Evolutionary conservation across 2,888 invertebrate genomes (phyloP), one percentile per base, ranked within the genome.

Genomic region (Hydropsyche betteni): DNA sequence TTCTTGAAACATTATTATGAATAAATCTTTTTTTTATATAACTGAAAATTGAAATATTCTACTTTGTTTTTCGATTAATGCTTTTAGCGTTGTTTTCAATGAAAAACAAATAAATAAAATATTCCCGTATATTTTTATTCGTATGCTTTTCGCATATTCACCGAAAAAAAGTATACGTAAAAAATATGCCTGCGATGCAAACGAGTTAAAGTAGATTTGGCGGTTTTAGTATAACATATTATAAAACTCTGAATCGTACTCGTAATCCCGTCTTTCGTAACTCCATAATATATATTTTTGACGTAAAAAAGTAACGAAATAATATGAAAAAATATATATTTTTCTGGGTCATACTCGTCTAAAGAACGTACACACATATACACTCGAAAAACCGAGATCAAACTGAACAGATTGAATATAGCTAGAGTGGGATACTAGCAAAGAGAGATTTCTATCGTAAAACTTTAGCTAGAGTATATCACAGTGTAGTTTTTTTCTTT

Each of bases 321-420:
- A n/a, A 16, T 14, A 16, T 14, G 36, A 36, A 64, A 64, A 64
- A 64, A 34, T 36, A 64, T 36, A 64, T 64, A 64, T 64, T 64
- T 64, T 64, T 64, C 64, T 64, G 64, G 64, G 64, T 64, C 64
- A 64, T 64, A 64, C 14, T 64, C 36, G 64, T 34, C 36, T 64
- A 8, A 64, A 64, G 64, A 33, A 64, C 64, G 6, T 24, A 55
- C 61, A 61, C 16, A 5, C 64, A 12, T 14, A 36, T 34, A 64
- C 64, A 36, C 34, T 33, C 64, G 34, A 8, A 24, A 33, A 64
- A 64, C 36, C 34, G 36, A 64, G 34, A 64, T 64, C 64, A 64
- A 64, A 36, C 64, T 36, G 36, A 64, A 64, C 36, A 64, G 64
- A 64, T 64, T 64, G 64, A n/a, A 64, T 64, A 64, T 64, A 64